Conservation (phyloP, 2,888 invertebrate genomes). For the Andrena hattorfiana region DNA sequence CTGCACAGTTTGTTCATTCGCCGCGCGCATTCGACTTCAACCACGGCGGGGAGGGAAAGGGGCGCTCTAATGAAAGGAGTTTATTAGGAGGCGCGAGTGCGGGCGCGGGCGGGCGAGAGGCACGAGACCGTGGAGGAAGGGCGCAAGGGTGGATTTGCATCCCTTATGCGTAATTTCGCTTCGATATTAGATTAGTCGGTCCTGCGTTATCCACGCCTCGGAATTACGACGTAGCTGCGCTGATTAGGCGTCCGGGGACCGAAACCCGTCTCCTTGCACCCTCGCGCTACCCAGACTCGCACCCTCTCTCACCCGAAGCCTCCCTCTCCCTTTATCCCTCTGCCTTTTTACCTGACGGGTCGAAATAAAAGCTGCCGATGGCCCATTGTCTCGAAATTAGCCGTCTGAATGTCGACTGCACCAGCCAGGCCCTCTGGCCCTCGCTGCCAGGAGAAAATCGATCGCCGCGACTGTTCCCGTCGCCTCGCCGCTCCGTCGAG, state of each 20-base stretch:
- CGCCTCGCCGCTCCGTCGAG: slow-evolving; percentile 29
- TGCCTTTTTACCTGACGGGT: slow-evolving; percentile 52
- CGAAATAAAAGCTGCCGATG: slow-evolving; percentile 69
- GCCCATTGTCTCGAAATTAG: slow-evolving; percentile 73
- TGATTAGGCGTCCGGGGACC: slow-evolving; percentile 67
- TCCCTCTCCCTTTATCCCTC: slow-evolving; percentile 24
- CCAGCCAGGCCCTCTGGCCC: slow-evolving; percentile 22
- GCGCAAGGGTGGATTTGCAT: slow-evolving; percentile 75
- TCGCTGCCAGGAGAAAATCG: slow-evolving; percentile 46
- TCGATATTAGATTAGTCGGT: slow-evolving; percentile 79
- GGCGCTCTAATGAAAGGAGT: slow-evolving; percentile 81
- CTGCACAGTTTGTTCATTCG: slow-evolving; percentile 80
- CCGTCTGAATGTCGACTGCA: slow-evolving; percentile 59
- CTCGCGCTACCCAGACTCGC: not conserved
- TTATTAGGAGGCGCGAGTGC: slow-evolving; percentile 74
- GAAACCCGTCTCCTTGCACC: slow-evolving; percentile 39
- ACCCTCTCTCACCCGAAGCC: not conserved
- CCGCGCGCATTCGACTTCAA: slow-evolving; percentile 55
- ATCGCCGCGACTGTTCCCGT: slow-evolving; percentile 55
- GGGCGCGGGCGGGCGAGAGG: slow-evolving; percentile 48
- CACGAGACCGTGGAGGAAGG: slow-evolving; percentile 51
- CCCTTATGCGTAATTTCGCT: slow-evolving; percentile 79
- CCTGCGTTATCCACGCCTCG: slow-evolving; percentile 68
- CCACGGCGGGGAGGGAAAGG: not conserved
- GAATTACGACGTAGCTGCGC: slow-evolving; percentile 63